Base-by-base conservation (phyloP, 2,888 invertebrate genomes). In the Ophraella communa region DNA sequence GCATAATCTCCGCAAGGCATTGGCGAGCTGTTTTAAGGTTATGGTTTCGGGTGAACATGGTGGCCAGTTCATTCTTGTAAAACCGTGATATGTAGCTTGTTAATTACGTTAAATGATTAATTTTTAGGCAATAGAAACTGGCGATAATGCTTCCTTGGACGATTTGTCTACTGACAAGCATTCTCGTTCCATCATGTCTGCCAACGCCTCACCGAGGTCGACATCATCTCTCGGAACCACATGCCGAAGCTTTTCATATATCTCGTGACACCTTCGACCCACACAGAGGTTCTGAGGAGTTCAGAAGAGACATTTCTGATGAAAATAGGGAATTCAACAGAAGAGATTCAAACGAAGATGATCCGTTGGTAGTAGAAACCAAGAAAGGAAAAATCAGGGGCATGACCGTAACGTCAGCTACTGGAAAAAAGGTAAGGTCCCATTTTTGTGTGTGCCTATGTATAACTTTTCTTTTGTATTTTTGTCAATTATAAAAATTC, bases 321-420 rank as follows among this genome's bases (percentile, higher is more conserved):
- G 80, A 79, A 71, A 80, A 76, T 69, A 73, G 78, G 54, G 80
- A 79, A 49, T 82, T 81, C 68, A 76, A 80, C 21, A 72, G 79
- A 62, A 72, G 80, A 62, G 82, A 83, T 17, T 84, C 86, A 61
- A 84, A 85, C 53, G 85, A 85, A 42, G 91, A 92, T 77, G 92
- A 92, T 78, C 89, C 90, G 1, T 84, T 94, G 51, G 83, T 93
- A n/a, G 86, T 94, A 20, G 87, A 89, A 72, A 94, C 93, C 21
- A 89, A 87, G 75, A 92, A 92, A 81, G 92, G 92, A 63, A 87
- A 88, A 79, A 89, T 94, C 52, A 86, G 88, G 74, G 94, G 94
- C 54, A 85, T 87, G 67, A 92, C 92, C 51, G 83, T 92, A 71
- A 88, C 87, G 24, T 89, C 93, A 14, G 87, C 90, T 69, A 89